Percentiles rank a stretch among this genome's conserved stretches.
phyloP scores from a whole-genome alignment of 2,113 vertebrate genomes.

The Chlorodrepanis virens region DNA sequence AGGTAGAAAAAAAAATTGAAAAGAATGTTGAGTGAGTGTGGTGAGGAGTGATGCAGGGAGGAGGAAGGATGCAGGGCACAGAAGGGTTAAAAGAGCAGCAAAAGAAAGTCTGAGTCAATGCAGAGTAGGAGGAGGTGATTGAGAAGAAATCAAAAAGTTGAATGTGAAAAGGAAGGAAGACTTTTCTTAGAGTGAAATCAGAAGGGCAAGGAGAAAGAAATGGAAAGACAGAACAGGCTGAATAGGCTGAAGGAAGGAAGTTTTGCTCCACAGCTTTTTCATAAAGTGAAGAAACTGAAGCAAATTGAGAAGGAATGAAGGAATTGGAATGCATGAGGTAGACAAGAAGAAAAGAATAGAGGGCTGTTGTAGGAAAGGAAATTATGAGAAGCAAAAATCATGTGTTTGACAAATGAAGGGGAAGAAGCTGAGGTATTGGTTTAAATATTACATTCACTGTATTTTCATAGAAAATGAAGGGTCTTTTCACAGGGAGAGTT shows the following conservation, averaged over 20 bases:
- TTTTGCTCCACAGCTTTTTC: background rate
- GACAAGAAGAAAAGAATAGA: background rate
- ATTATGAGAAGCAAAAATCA: background rate
- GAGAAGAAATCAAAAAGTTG: constrained; percentile 39
- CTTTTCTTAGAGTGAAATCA: background rate
- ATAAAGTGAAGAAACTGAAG: background rate
- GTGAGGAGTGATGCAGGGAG: background rate
- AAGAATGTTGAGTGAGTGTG: background rate
- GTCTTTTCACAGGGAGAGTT: background rate
- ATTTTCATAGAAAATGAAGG: background rate
- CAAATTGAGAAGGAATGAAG: background rate
- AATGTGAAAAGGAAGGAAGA: constrained; percentile 21
- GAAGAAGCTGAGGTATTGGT: background rate
- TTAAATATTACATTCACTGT: background rate
- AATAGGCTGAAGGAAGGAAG: background rate
- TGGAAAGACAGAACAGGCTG: background rate
- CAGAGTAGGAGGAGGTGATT: constrained; percentile 62
- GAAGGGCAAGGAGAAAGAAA: background rate
- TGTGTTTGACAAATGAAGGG: background rate
- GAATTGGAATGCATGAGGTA: background rate
- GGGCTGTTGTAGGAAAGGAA: background rate
- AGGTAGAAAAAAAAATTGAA: background rate
- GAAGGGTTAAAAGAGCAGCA: constrained; percentile 46
- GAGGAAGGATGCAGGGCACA: background rate
- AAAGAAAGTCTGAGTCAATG: constrained; percentile 54